Conservation (phyloP, 2,888 invertebrate genomes). For the Zonitis immaculata region DNA sequence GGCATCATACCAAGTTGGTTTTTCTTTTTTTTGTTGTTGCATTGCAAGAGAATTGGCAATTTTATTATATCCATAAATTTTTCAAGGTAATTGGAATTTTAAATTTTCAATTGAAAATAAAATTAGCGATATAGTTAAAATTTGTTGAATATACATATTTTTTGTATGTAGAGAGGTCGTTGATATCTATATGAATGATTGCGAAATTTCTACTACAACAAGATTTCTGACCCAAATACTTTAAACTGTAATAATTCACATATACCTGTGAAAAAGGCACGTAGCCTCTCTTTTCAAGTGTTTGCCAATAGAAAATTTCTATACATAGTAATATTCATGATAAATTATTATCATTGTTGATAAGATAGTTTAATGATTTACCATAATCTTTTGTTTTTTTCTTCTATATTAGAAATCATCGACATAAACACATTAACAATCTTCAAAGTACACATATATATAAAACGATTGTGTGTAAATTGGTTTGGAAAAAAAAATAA, state of each 20-base stretch:
- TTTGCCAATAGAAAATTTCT: neutral
- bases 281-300: neutral
- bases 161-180: too few species aligned
- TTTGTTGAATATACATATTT: too few species aligned
- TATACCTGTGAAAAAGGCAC: neutral
- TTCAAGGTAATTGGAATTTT: too few species aligned
- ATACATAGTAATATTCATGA: constrained; percentile 14
- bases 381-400: constrained; percentile 7
- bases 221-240: neutral
- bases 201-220: neutral
- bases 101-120: too few species aligned
- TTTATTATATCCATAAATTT: too few species aligned
- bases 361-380: constrained; percentile 5
- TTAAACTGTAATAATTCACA: neutral
- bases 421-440: constrained; percentile 1
- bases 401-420: constrained; percentile 15
- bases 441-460: too few species aligned
- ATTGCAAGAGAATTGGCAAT: too few species aligned
- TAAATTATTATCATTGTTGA: constrained; percentile 9
- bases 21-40: too few species aligned
- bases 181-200: neutral
- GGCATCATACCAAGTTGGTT: neutral
- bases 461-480: too few species aligned
- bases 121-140: too few species aligned
- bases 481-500: too few species aligned